phyloP scores from a whole-genome alignment of 2,797 vertebrate species.

The Spinibarbus caldwelli region DNA sequence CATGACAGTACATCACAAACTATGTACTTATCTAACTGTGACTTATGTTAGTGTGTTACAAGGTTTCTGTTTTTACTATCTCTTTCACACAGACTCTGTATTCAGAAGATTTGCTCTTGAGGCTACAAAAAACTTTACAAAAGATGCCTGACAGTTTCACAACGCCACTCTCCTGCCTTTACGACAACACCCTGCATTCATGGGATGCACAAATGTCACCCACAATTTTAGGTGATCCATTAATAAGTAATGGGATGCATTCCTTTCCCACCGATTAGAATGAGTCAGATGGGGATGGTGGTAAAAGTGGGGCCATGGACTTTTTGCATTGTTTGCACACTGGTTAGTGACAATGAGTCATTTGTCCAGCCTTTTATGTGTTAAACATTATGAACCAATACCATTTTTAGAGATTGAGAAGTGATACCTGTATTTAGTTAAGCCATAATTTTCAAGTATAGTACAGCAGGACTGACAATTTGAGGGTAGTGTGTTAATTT shows the following conservation, averaged over 20 bases:
- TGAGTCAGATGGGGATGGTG: conserved; percentile 12
- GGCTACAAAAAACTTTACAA: background rate
- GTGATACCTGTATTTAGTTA: background rate
- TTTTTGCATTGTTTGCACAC: conserved; percentile 49
- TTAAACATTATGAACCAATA: background rate
- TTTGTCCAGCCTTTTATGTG: background rate
- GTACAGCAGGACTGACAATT: background rate
- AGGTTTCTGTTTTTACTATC: background rate
- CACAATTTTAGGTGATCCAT: conserved; percentile 22
- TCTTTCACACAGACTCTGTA: background rate
- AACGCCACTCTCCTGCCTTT: conserved; percentile 10
- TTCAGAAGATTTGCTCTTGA: background rate
- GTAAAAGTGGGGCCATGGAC: conserved; percentile 40
- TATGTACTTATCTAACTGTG: background rate
- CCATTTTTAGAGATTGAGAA: background rate
- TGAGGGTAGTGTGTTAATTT: background rate
- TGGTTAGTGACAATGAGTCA: conserved; percentile 35
- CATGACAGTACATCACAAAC: background rate
- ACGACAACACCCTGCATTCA: background rate
- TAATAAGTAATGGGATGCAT: conserved; percentile 51
- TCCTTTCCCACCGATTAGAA: conserved; percentile 29
- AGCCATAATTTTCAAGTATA: background rate
- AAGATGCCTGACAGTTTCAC: conserved; percentile 10
- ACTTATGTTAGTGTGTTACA: background rate
- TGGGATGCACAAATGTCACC: conserved; percentile 4